Evolutionary conservation across 2,888 invertebrate genomes (phyloP).

Genomic region (Dasysyrphus albostriatus): DNA sequence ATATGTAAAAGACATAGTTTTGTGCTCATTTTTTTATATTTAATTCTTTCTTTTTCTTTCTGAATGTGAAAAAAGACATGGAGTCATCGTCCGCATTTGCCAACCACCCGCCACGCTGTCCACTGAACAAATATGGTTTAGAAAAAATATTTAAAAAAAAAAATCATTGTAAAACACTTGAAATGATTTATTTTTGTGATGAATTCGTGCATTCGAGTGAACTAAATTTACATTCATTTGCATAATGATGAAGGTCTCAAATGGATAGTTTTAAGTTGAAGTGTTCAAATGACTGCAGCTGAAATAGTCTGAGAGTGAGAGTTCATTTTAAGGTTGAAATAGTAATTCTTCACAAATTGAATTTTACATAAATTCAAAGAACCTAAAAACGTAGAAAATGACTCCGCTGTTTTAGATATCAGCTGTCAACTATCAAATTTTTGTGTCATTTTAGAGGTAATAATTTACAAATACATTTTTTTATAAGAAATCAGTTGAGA

Average conservation of each 20-base stretch:
- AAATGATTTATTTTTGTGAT: constrained; percentile 36
- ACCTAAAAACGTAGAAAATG: too few species aligned
- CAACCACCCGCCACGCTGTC: not conserved
- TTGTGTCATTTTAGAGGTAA: too few species aligned
- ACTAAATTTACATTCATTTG: constrained; percentile 60
- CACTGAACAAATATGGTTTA: constrained; percentile 10
- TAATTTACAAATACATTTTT: too few species aligned
- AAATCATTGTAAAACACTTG: constrained; percentile 11
- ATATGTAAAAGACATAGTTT: constrained; percentile 13
- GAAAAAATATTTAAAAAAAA: not conserved
- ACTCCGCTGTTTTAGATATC: too few species aligned
- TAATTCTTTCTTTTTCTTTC: not conserved
- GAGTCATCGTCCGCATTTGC: constrained; percentile 14
- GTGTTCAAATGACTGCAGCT: not conserved
- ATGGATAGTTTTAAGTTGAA: constrained; percentile 27
- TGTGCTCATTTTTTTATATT: constrained; percentile 4
- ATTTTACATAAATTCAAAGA: too few species aligned
- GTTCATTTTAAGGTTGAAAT: not conserved
- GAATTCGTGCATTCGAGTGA: constrained; percentile 46
- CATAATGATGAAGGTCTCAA: constrained; percentile 42
- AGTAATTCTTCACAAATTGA: too few species aligned
- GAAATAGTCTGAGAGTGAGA: not conserved
- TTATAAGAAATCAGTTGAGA: too few species aligned
- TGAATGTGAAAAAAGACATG: constrained; percentile 13
- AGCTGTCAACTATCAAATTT: too few species aligned